Conservation (phyloP, 2,113 vertebrate genomes). For the Poicephalus meyeri region DNA sequence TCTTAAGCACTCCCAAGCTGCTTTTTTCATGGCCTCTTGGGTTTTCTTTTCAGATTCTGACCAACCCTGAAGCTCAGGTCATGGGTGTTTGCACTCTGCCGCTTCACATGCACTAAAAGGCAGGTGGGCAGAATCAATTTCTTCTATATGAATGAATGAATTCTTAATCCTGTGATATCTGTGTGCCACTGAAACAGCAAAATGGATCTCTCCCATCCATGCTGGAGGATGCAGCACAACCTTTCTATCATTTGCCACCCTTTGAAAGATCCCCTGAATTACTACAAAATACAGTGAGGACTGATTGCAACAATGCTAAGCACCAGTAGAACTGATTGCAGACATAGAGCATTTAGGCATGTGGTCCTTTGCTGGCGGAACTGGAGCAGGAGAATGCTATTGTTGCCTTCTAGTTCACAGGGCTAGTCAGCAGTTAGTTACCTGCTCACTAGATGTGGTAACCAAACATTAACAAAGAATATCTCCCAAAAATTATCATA, state of each 20-base stretch:
- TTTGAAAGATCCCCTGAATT: neutral
- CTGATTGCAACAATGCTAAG: neutral
- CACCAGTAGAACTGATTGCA: neutral
- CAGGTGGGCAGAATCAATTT: neutral
- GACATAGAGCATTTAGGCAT: neutral
- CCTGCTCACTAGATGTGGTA: neutral
- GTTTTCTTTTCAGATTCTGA: neutral
- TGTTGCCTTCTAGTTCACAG: neutral
- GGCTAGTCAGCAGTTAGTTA: neutral
- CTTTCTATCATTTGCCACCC: neutral
- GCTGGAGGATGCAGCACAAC: neutral
- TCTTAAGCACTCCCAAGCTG: neutral
- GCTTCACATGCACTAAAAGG: neutral
- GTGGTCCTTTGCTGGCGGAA: neutral
- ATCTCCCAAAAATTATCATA: neutral
- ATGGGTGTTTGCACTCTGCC: neutral
- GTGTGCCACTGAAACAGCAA: neutral
- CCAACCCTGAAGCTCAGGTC: neutral
- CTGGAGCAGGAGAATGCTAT: neutral
- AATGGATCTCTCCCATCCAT: neutral
- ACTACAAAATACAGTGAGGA: neutral
- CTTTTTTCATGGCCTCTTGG: neutral
- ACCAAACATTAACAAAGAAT: neutral
- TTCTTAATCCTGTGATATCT: neutral
- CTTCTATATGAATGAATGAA: neutral